Conservation (phyloP, 2,113 vertebrate genomes). For the Gallinago paraguaiae region DNA sequence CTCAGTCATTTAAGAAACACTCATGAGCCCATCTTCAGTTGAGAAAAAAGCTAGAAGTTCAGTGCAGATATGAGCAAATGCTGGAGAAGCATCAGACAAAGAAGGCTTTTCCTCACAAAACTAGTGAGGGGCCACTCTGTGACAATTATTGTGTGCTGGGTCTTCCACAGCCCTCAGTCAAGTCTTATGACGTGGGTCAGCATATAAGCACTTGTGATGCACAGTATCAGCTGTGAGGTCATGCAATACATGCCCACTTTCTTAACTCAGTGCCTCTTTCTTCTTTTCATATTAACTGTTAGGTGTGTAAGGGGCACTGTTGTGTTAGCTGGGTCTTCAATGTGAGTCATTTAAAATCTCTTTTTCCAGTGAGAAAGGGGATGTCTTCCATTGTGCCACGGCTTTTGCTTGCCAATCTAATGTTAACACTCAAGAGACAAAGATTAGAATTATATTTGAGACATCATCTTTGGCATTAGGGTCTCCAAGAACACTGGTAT, state of each 20-base stretch:
- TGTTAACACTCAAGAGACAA: background rate
- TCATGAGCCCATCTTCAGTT: background rate
- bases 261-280: background rate
- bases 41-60: background rate
- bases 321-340: background rate
- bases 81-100: background rate
- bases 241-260: rapidly evolving
- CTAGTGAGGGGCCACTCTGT: background rate
- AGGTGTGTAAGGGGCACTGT: background rate
- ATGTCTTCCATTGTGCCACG: background rate
- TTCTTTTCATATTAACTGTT: background rate
- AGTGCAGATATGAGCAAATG: background rate
- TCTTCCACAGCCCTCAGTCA: background rate
- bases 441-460: background rate
- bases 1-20: background rate
- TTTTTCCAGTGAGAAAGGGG: background rate
- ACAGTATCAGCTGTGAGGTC: background rate
- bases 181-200: background rate
- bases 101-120: background rate
- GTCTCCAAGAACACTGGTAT: background rate
- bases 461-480: background rate
- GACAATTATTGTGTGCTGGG: background rate
- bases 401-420: background rate
- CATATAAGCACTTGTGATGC: background rate
- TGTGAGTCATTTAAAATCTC: background rate